These are phyloP conservation scores for Dasysyrphus albostriatus DNA, from an alignment of 2,888 invertebrate species.

Conservation along the genomic window DNA sequence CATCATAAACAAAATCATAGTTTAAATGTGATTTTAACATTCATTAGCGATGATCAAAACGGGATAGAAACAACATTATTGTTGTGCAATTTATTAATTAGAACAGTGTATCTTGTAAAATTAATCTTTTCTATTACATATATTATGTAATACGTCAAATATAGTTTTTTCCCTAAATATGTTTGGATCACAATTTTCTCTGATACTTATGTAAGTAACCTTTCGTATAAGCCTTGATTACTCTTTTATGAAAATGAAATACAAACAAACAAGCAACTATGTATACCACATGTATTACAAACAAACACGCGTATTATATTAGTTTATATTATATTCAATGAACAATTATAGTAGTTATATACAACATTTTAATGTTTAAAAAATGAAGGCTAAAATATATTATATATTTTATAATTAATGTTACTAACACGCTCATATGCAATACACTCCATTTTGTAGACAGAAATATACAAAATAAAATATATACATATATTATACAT, in stretches of 20 bases:
- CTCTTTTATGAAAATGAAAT: neutral
- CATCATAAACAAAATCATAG: too few relatives aligned
- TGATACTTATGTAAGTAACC: neutral
- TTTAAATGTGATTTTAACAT: too few relatives aligned
- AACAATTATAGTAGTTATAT: constrained; percentile 22
- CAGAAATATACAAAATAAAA: constrained; percentile 38
- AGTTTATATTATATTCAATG: constrained; percentile 37
- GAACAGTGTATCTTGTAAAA: neutral
- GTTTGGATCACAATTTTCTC: neutral
- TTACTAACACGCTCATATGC: constrained; percentile 65
- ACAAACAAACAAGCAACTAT: constrained; percentile 45
- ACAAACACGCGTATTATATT: constrained; percentile 61
- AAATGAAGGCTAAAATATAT: constrained; percentile 66
- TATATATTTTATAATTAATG: constrained; percentile 45
- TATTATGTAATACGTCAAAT: neutral
- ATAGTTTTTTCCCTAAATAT: neutral
- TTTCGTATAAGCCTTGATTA: constrained; percentile 3
- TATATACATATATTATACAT: constrained; percentile 36
- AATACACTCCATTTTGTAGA: constrained; percentile 75
- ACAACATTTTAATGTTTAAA: constrained; percentile 24
- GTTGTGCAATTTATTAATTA: neutral
- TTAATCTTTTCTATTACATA: neutral
- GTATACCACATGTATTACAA: constrained; percentile 68
- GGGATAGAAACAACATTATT: too few relatives aligned
- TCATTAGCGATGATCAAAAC: too few relatives aligned